Evolutionary conservation across 2,797 vertebrate genomes (phyloP).

Genomic region (Paedocypris micromegethes): DNA sequence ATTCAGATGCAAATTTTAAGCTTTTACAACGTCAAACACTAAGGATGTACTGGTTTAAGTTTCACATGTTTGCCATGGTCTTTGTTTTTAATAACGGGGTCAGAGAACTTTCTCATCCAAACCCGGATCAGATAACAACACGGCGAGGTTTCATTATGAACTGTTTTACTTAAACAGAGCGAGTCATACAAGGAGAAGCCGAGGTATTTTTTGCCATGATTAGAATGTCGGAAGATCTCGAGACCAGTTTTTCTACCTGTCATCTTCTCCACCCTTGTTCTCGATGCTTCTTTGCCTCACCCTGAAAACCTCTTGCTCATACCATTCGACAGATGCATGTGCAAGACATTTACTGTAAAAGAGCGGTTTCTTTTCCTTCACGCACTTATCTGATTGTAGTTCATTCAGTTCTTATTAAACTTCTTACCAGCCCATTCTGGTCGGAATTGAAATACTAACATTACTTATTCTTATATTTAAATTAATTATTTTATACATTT

Average conservation of each 20-base stretch:
- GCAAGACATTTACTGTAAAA: too few relatives aligned
- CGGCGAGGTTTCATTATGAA: slow-evolving; percentile 23
- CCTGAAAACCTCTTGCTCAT: background rate
- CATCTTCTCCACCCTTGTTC: slow-evolving; percentile 13
- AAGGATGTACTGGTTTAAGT: too few relatives aligned
- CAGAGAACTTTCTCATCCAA: background rate
- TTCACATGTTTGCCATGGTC: too few relatives aligned
- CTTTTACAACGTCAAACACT: background rate
- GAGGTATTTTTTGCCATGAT: slow-evolving; percentile 19
- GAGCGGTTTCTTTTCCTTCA: too few relatives aligned
- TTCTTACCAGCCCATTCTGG: too few relatives aligned
- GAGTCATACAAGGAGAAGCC: background rate
- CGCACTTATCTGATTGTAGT: too few relatives aligned
- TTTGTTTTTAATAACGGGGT: background rate
- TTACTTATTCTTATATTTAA: too few relatives aligned
- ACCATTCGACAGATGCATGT: background rate
- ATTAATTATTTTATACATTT: too few relatives aligned
- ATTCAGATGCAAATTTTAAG: background rate
- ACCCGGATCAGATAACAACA: slow-evolving; percentile 8
- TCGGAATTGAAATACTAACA: too few relatives aligned
- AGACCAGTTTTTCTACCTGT: slow-evolving; percentile 38
- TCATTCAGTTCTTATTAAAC: too few relatives aligned
- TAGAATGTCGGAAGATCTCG: slow-evolving; percentile 16
- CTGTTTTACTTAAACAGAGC: background rate
- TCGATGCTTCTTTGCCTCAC: slow-evolving; percentile 27